Evolutionary conservation across 2,797 vertebrate species (phyloP), one percentile per base, ranked within the genome.

Genomic region (Denticeps clupeoides): DNA sequence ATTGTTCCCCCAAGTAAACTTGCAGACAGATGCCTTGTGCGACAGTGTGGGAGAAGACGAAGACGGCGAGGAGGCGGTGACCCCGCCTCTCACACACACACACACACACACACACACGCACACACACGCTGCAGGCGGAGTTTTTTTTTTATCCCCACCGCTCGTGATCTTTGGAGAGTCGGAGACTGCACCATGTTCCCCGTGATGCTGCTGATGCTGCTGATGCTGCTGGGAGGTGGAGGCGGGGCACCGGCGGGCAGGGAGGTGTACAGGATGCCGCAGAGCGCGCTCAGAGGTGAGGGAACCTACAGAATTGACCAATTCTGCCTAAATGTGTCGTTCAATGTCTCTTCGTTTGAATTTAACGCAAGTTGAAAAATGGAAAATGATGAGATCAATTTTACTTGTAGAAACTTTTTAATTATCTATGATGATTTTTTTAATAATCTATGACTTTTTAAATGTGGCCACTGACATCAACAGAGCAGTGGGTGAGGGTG

Each of bases 201-300:
- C n/a, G n/a, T 70, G 63, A 55, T 65, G 23, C 41, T 67, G 31
- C 53, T 55, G 41, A 53, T 69, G 27, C 40, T 72, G 52, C 49
- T 46, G 7, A 53, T 64, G 33, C 50, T 49, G 42, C 54, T 67
- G 60, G 70, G 64, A 33, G 56, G 62, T 51, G 57, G 65, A 7
- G 46, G 58, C 51, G 81, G 77, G 1, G 83, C 76, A 16, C 83
- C 89, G 2, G 11, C 82, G 28, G 70, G 67, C 53, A 84, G 81
- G 71, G 84, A 87, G 61, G 78, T 88, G 49, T 89, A 89, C 82
- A 82, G 75, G 68, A 84, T 93, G 83, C 88, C 89, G 2, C 78
- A 81, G 57, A 74, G 69, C 37, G 58, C 85, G 12, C 74, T 93
- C 22, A 86, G 87, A 89, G 89, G 89, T 91, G 21, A 53, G 21